Evolutionary conservation across 2,797 vertebrate genomes (phyloP).

Genomic region (Enteromius trimaculatus): DNA sequence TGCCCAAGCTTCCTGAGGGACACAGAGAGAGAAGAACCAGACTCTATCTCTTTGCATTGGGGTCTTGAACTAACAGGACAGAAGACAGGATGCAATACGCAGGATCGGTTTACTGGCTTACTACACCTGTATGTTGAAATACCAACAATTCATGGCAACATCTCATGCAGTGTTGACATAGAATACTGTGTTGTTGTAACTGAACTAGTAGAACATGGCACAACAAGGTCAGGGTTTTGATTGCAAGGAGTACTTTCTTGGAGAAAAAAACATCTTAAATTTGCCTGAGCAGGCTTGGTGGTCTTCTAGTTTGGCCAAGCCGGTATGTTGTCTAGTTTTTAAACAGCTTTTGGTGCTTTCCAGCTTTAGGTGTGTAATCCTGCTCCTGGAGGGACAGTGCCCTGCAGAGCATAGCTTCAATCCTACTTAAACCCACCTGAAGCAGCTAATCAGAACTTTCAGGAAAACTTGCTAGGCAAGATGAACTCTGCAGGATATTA

Average conservation of each 20-base stretch:
- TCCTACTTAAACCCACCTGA: neutral
- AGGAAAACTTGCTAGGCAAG: neutral
- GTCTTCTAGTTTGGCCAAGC: neutral
- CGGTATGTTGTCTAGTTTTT: neutral
- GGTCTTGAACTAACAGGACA: neutral
- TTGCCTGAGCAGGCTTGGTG: neutral
- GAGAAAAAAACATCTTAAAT: too few relatives aligned
- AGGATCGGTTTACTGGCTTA: neutral
- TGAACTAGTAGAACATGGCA: neutral
- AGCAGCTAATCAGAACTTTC: neutral
- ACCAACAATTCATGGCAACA: neutral
- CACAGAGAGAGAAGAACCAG: neutral
- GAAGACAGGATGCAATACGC: neutral
- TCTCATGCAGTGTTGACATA: neutral
- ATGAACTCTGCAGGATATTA: neutral
- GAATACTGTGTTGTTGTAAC: slow-evolving; percentile 4
- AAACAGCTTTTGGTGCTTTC: neutral
- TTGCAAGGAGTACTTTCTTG: neutral
- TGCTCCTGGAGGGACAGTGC: neutral
- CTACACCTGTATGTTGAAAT: slow-evolving; percentile 2
- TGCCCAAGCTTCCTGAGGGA: neutral
- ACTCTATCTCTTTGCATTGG: neutral
- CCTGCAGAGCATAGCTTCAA: neutral
- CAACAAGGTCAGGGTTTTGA: neutral
- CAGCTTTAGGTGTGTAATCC: neutral